phyloP scores from a whole-genome alignment of 2,888 invertebrate species.

The Macropis europaea region DNA sequence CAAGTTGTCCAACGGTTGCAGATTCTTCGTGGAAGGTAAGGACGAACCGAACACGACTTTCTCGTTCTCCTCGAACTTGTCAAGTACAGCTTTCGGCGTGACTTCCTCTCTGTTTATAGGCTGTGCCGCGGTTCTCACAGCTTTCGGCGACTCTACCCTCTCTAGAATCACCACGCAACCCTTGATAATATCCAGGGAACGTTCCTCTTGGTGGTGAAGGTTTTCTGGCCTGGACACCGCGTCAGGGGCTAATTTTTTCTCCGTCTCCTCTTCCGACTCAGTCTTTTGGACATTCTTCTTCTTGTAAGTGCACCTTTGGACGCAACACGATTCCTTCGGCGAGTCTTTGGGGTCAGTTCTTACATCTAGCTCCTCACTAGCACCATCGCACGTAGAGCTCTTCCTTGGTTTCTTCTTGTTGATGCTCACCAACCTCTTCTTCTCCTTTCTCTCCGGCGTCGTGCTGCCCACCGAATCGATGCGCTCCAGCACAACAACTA shows the following conservation, averaged over 20 bases:
- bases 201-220: background rate
- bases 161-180: conserved; percentile 62
- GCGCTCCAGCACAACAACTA: conserved; percentile 67
- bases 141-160: conserved; percentile 37
- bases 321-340: background rate
- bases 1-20: conserved; percentile 4
- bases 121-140: background rate
- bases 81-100: conserved; percentile 36
- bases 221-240: background rate
- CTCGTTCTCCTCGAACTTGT: conserved; percentile 41
- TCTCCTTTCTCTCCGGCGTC: conserved; percentile 3
- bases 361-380: background rate
- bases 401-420: background rate
- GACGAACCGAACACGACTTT: conserved; percentile 28
- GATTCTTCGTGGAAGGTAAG: background rate
- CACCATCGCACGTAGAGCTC: background rate
- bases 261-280: background rate
- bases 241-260: background rate
- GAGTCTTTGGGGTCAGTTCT: background rate
- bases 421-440: background rate
- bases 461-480: conserved; percentile 43
- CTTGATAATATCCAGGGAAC: conserved; percentile 9
- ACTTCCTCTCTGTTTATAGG: conserved; percentile 6
- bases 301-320: background rate
- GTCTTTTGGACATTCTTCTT: background rate